These are phyloP conservation scores for Colletes collaris DNA, from an alignment of 2,888 invertebrate species.

Conservation along the genomic window DNA sequence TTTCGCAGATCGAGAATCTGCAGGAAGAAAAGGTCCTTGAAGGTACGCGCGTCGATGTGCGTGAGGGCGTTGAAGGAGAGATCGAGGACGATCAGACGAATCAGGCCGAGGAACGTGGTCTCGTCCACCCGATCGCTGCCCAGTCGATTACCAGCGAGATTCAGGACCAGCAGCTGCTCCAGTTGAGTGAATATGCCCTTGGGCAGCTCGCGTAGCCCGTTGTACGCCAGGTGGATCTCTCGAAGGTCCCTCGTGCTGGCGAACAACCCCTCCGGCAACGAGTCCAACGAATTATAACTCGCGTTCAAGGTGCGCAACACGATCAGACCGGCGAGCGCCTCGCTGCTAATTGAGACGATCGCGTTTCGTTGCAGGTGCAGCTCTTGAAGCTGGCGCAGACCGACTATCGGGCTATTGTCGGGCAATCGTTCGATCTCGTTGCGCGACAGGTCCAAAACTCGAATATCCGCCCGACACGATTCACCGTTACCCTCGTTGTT, in stretches of 20 bases:
- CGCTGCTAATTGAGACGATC: constrained; percentile 90
- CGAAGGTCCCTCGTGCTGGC: constrained; percentile 91
- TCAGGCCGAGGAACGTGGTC: constrained; percentile 92
- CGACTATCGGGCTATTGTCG: constrained; percentile 90
- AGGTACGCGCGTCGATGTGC: constrained; percentile 92
- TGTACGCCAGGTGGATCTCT: constrained; percentile 93
- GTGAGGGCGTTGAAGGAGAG: constrained; percentile 94
- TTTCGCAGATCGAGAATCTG: constrained; percentile 94
- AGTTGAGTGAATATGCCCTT: constrained; percentile 92
- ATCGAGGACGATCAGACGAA: constrained; percentile 93
- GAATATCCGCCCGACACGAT: constrained; percentile 86
- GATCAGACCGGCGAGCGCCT: constrained; percentile 91
- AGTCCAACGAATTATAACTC: constrained; percentile 92
- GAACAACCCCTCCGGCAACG: constrained; percentile 92
- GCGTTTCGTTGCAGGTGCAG: constrained; percentile 93
- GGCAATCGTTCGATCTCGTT: constrained; percentile 90
- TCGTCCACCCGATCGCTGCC: constrained; percentile 93
- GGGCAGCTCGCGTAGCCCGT: constrained; percentile 92
- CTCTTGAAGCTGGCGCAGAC: constrained; percentile 90
- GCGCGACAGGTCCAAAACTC: constrained; percentile 91
- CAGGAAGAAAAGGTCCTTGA: constrained; percentile 93
- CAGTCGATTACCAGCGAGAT: constrained; percentile 93
- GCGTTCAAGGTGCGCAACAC: constrained; percentile 92
- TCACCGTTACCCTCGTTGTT: constrained; percentile 66
- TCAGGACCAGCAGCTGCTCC: constrained; percentile 92